Evolutionary conservation across 2,113 vertebrate genomes (phyloP).

Genomic region (Catharus fuscescens): DNA sequence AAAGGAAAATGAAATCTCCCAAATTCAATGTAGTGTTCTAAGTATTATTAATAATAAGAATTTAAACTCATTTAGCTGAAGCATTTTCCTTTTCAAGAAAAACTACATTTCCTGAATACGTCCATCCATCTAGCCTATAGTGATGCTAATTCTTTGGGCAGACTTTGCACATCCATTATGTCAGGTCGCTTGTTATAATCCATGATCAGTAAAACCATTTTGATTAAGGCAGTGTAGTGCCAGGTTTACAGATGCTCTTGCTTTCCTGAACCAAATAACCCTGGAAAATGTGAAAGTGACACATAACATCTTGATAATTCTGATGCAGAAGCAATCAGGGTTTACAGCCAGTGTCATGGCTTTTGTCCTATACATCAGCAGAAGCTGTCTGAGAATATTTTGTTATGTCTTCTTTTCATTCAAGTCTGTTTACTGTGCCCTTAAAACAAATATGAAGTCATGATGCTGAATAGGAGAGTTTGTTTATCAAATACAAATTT

Average conservation of each 20-base stretch:
- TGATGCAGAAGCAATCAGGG: not conserved
- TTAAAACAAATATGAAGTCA: conserved; percentile 12
- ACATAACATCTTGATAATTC: conserved; percentile 32
- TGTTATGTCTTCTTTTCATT: not conserved
- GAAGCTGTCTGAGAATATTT: not conserved
- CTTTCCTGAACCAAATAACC: conserved; percentile 41
- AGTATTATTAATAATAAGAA: conserved; percentile 17
- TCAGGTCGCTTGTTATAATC: conserved; percentile 47
- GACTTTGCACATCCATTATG: conserved; percentile 43
- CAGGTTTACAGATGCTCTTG: conserved; percentile 33
- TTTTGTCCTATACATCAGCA: conserved; percentile 25
- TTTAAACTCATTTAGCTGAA: conserved; percentile 44
- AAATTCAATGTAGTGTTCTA: conserved; percentile 22
- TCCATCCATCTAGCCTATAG: conserved; percentile 1
- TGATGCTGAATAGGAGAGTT: not conserved
- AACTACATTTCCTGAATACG: conserved; percentile 21
- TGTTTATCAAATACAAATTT: conserved; percentile 35
- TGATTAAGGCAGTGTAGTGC: conserved; percentile 38
- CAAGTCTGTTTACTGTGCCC: not conserved
- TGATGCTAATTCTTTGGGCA: conserved; percentile 48
- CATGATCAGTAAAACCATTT: conserved; percentile 53
- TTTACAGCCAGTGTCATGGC: not conserved
- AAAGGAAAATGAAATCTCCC: not conserved
- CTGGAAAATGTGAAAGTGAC: conserved; percentile 2
- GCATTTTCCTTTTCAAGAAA: conserved; percentile 38